Evolutionary conservation across 2,797 vertebrate species (phyloP), one percentile per base, ranked within the genome.

Genomic region (Myotis daubentonii): DNA sequence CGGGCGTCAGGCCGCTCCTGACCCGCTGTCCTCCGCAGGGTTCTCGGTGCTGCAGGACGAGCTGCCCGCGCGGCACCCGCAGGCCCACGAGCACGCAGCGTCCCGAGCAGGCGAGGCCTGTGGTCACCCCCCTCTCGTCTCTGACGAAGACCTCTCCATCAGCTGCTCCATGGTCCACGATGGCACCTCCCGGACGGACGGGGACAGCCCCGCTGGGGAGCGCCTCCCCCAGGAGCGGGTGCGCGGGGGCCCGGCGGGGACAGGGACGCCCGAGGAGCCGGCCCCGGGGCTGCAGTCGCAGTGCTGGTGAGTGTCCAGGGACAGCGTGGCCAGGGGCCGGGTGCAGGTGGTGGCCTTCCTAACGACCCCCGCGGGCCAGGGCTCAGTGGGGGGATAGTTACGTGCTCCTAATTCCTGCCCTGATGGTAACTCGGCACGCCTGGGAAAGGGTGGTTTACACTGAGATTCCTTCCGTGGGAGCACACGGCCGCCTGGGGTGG

Each of bases 201-300:
- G 41, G 44, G 60, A 49, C 60, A 25, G 19, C 60, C 38, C 19
- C 15, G 19, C 41, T 1, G 7, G 41, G 19, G 41, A 4, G 19
- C 41, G 0, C 2, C 1, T 8, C 3, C 11, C 6, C 62, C 62
- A 7, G n/a, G n/a, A 51, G 30, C 6, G 1, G 11, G n/a, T 7
- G 15, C 30, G 6, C 5, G 5, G 60, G 13, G 28, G 28, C 28
- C 28, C 30, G 28, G 60, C 28, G 13, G 28, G 13, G 28, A 30
- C 28, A 30, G 60, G 12, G 15, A 8, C 7, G 6, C 65, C n/a
- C 3, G 4, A 33, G 65, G 65, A 66, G n/a, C 65, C 7, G 0
- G 65, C 65, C 8, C 65, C 8, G 16, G 65, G 17, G 30, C 65
- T 8, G 3, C 65, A 66, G 30, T n/a, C 3, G n/a, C 30, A 66